Conservation (phyloP, 2,888 invertebrate species). For the Trileptium ribeirensis region DNA sequence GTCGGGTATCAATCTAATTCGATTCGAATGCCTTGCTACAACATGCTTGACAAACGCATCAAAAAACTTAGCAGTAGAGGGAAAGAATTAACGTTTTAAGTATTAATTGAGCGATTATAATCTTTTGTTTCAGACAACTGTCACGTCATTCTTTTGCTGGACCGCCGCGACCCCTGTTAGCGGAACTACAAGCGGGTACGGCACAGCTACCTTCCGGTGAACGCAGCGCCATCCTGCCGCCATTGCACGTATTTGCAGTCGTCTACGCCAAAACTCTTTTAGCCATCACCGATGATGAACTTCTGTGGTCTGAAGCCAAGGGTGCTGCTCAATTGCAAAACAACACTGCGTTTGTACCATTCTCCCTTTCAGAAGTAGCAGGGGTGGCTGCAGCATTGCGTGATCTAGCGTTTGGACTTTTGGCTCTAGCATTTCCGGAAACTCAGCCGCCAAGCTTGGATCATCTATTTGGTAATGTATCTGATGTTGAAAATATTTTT, state of each 20-base stretch:
- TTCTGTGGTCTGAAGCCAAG: too few species aligned
- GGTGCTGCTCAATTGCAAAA: constrained; percentile 6
- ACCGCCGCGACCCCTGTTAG: not conserved
- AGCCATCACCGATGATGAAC: constrained; percentile 54
- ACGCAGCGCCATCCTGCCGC: constrained; percentile 57
- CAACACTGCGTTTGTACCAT: constrained; percentile 58
- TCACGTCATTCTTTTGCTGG: not conserved
- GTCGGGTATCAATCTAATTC: too few species aligned
- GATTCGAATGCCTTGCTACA: too few species aligned
- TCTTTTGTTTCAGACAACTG: not conserved
- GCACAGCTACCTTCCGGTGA: not conserved
- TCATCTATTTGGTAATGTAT: constrained; percentile 31
- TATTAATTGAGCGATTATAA: too few species aligned
- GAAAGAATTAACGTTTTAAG: too few species aligned
- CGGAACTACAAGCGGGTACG: not conserved
- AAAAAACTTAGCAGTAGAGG: too few species aligned
- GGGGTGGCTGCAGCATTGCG: constrained; percentile 67
- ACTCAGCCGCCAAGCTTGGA: constrained; percentile 56
- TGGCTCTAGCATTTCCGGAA: constrained; percentile 77
- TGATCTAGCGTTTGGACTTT: constrained; percentile 72
- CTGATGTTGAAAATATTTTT: not conserved
- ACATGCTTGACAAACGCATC: too few species aligned
- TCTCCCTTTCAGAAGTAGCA: constrained; percentile 67
- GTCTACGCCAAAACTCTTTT: constrained; percentile 71
- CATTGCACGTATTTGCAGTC: constrained; percentile 74